A percentile compares a stretch with the other conserved stretches of the same genome.
Evolutionary conservation across 2,888 invertebrate species (phyloP).

Genomic region (Lasioglossum malachurum): DNA sequence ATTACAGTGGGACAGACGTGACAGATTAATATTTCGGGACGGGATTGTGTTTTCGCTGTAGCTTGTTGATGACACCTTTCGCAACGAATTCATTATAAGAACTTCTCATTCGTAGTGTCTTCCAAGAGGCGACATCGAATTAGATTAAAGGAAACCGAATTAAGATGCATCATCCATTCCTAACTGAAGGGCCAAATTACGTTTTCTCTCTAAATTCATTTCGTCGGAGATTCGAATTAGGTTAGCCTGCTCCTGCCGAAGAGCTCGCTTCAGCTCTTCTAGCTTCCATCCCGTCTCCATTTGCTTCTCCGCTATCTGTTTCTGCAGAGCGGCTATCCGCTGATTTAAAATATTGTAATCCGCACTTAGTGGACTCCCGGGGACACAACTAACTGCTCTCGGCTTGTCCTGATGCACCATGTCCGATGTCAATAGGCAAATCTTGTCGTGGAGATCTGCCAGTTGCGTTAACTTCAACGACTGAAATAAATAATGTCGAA

Average conservation of each 20-base stretch:
- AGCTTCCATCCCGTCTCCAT: constrained; percentile 75
- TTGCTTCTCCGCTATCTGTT: constrained; percentile 78
- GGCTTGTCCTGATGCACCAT: constrained; percentile 72
- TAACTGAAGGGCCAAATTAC: constrained; percentile 73
- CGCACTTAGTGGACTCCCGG: constrained; percentile 40
- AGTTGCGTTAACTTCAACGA: constrained; percentile 78
- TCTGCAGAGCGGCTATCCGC: constrained; percentile 79
- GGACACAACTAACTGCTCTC: constrained; percentile 8
- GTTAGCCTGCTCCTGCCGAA: constrained; percentile 76
- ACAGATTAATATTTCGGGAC: not conserved
- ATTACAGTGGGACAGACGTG: not conserved
- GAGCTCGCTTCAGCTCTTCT: constrained; percentile 71
- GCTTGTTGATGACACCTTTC: not conserved
- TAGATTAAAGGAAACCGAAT: constrained; percentile 24
- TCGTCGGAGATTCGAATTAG: constrained; percentile 75
- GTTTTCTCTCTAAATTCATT: constrained; percentile 77
- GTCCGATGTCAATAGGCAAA: constrained; percentile 76
- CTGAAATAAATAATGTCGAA: constrained; percentile 53
- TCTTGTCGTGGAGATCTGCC: constrained; percentile 80
- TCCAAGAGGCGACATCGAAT: not conserved
- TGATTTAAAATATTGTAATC: constrained; percentile 75
- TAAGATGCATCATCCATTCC: constrained; percentile 64
- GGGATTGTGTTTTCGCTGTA: not conserved
- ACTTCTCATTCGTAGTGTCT: not conserved
- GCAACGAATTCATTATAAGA: not conserved